Conservation (phyloP, 1,140 invertebrate species). For the Berghia stephanieae region DNA sequence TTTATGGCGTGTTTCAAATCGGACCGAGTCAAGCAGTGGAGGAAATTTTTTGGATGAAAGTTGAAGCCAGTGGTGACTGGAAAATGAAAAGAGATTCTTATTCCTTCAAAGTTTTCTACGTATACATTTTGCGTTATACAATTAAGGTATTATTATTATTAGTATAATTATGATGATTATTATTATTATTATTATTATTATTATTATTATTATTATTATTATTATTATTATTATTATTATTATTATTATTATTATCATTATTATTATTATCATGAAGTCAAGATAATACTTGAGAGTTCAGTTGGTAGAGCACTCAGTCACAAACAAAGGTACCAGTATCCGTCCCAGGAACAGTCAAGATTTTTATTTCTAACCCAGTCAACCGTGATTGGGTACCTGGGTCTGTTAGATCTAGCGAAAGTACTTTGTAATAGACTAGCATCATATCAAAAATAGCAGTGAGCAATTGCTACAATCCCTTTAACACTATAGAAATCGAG, state of each 20-base stretch:
- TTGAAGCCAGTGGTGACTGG: constrained; percentile 34
- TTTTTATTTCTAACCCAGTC: too few relatives aligned
- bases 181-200: neutral
- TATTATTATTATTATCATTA: neutral
- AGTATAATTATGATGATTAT: neutral
- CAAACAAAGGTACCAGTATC: too few relatives aligned
- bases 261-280: neutral
- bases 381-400: too few relatives aligned
- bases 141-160: neutral
- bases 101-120: neutral
- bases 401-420: too few relatives aligned
- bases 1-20: constrained; percentile 4
- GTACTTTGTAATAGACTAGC: too few relatives aligned
- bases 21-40: constrained; percentile 12
- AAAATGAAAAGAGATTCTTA: neutral
- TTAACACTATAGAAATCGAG: too few relatives aligned
- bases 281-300: neutral
- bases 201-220: neutral
- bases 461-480: too few relatives aligned
- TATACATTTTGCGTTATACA: neutral
- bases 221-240: neutral
- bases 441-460: too few relatives aligned
- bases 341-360: too few relatives aligned
- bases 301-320: too few relatives aligned
- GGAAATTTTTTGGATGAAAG: constrained; percentile 29